Percentiles rank a stretch among this genome's conserved stretches.
phyloP scores from a whole-genome alignment of 2,113 vertebrate species.

The Spea multiplicata region DNA sequence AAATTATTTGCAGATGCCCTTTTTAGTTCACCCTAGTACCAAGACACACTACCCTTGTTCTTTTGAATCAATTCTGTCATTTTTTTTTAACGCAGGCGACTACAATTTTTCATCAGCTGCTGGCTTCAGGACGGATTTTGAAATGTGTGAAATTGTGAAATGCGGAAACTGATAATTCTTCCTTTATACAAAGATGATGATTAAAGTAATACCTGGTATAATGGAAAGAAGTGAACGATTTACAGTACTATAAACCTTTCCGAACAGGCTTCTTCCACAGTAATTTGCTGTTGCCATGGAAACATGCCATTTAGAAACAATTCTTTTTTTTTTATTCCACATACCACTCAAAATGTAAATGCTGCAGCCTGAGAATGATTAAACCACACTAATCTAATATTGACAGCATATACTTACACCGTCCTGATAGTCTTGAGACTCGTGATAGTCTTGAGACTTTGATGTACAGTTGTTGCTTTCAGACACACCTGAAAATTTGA shows the following conservation, averaged over 20 bases:
- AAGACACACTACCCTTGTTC: background rate
- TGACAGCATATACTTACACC: constrained; percentile 23
- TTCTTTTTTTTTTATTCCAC: constrained; percentile 26
- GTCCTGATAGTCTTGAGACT: background rate
- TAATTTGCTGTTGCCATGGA: constrained; percentile 36
- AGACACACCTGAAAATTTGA: background rate
- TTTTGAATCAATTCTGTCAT: constrained; percentile 3
- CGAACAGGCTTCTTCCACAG: constrained; percentile 19
- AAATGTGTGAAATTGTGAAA: constrained; percentile 9
- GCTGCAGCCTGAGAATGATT: constrained; percentile 12
- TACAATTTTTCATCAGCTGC: background rate
- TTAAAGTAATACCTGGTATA: constrained; percentile 37
- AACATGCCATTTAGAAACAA: constrained; percentile 31
- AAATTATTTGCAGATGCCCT: constrained; percentile 14
- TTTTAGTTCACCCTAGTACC: background rate
- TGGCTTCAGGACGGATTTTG: constrained; percentile 7
- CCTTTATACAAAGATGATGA: constrained; percentile 29
- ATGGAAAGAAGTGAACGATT: constrained; percentile 31
- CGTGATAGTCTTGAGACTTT: background rate
- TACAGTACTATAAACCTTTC: constrained; percentile 38
- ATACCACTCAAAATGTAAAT: constrained; percentile 36
- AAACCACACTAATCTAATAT: constrained; percentile 24
- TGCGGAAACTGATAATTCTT: constrained; percentile 14
- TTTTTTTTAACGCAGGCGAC: constrained; percentile 4
- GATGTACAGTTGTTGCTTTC: background rate